Evolutionary conservation across 2,113 vertebrate genomes (phyloP).

Genomic region (Todiramphus saurophagus): DNA sequence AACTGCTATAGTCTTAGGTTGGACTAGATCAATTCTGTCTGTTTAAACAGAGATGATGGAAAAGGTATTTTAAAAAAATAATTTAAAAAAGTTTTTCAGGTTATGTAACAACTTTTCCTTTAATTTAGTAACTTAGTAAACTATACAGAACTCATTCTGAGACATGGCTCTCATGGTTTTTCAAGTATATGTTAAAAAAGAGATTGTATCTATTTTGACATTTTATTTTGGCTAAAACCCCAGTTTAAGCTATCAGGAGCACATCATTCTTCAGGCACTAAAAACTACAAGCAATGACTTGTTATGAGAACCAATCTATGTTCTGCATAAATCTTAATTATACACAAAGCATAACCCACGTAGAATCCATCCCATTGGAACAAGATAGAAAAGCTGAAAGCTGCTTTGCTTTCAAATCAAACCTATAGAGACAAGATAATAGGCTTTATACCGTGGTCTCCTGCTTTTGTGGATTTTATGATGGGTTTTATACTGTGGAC

Average conservation of each 20-base stretch:
- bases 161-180: accelerated
- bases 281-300: not conserved
- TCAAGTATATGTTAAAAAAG: not conserved
- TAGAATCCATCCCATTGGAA: not conserved
- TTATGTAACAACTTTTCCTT: not conserved
- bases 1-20: not conserved
- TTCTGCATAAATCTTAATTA: not conserved
- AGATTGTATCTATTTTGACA: not conserved
- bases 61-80: not conserved
- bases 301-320: not conserved
- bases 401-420: not conserved
- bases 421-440: not conserved
- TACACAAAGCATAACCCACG: accelerated
- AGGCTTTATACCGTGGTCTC: not conserved
- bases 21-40: not conserved
- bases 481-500: not conserved
- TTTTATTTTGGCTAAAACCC: not conserved
- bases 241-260: not conserved
- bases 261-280: not conserved
- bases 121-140: not conserved
- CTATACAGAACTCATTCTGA: not conserved
- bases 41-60: not conserved
- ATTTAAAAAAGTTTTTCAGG: not conserved
- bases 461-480: not conserved
- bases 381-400: not conserved